Base-by-base conservation (phyloP, 2,113 vertebrate genomes). In the Ameiurus melas region DNA sequence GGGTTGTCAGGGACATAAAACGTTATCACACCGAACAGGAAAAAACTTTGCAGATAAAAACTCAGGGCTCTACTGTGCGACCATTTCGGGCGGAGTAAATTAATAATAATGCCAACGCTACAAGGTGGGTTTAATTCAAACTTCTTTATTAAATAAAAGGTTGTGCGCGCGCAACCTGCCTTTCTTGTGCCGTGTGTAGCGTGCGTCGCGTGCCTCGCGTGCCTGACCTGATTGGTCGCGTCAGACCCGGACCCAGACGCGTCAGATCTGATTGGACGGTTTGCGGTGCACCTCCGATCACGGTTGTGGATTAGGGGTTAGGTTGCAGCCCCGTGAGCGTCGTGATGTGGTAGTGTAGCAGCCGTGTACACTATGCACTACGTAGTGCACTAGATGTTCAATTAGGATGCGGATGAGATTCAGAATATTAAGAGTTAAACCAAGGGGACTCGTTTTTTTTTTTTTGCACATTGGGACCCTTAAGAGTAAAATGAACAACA, bases 141-240 rank as follows among this genome's bases (percentile, higher is more conserved):
- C n/a, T n/a, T n/a, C n/a, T n/a, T n/a, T n/a, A n/a, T n/a, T n/a
- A n/a, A n/a, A n/a, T n/a, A n/a, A n/a, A n/a, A n/a, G n/a, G n/a
- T n/a, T 36, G 36, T 85, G 25, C 9, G 78, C 7, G 79, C 33
- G 57, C 95, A 95, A 94, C 94, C 95, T 92, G 95, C 68, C 93
- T 10, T 94, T 93, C 92, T 33, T 86, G 91, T 87, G 79, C 91
- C 89, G 92, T 94, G 93, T 90, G 92, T 91, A 89, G 90, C 91
- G 90, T 91, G 92, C 93, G 85, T 77, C n/a, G n/a, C n/a, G n/a
- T n/a, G n/a, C n/a, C n/a, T n/a, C n/a, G 13, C 5, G 30, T 0
- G 39, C 86, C 17, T 55, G 0, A 22, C 0, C 0, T 43, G 92
- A 95, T 94, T 95, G 94, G 95, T 1, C 43, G 47, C 0, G 0